Evolutionary conservation across 2,888 invertebrate genomes (phyloP), one percentile per base, ranked within the genome.

Genomic region (Euzetes globulus): DNA sequence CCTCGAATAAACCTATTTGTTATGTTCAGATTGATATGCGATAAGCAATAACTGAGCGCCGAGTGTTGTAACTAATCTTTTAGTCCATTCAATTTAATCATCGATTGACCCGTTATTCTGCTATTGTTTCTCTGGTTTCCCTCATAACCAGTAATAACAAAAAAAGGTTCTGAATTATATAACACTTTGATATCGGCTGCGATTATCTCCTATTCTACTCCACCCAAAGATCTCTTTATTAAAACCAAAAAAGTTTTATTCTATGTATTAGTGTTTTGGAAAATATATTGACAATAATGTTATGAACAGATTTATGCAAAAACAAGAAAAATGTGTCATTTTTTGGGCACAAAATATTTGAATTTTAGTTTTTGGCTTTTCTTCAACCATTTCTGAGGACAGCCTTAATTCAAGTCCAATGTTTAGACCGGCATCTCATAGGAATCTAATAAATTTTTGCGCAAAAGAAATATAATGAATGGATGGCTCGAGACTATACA

Each of bases 161-260:
- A 55, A 63, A n/a, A 63, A n/a, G n/a, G 17, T n/a, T 63, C 17
- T 33, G 63, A 33, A 63, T 33, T 33, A 63, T 29, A 33, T 33
- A 65, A n/a, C 45, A 37, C 19, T 33, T 45, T 68, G 41, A 68
- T 68, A 68, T 68, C 68, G 11, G 33, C 37, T 68, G 2, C 22
- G 45, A 41, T 68, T 22, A 29, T 65, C 65, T 37, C n/a, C 29
- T 37, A 65, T 1, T 29, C 41, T n/a, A 68, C 68, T 68, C 68
- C 68, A 68, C 68, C 68, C 68, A 68, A 68, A 68, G 45, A 68
- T 68, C 68, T 68, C 68, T 68, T 68, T 68, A 68, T 68, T 68
- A 68, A 45, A 68, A 22, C 7, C 9, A 29, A 63, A 63, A 63
- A 63, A 11, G n/a, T 33, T 6, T 63, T 25, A 33, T 19, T n/a